phyloP scores from a whole-genome alignment of 2,888 invertebrate genomes.

The Drosophila rellima region DNA sequence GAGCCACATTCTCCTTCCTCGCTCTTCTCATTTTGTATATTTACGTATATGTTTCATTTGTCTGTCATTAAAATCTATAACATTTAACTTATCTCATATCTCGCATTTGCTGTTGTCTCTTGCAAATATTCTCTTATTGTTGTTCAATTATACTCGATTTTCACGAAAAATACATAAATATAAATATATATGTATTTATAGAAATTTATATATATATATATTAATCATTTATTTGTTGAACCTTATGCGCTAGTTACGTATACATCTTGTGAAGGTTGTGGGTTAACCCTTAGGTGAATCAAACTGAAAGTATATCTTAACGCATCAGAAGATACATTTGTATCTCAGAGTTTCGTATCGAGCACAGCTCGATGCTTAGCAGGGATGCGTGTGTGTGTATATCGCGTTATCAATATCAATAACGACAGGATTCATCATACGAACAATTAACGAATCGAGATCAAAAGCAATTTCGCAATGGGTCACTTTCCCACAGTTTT shows the following conservation, averaged over 20 bases:
- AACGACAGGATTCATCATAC: slow-evolving; percentile 44
- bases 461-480: slow-evolving; percentile 66
- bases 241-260: slow-evolving; percentile 85
- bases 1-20: slow-evolving; percentile 27
- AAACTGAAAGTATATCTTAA: slow-evolving; percentile 48
- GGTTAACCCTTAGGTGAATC: slow-evolving; percentile 61
- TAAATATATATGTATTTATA: slow-evolving; percentile 60
- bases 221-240: slow-evolving; percentile 61
- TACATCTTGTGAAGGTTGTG: slow-evolving; percentile 85
- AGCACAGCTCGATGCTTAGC: slow-evolving; percentile 67
- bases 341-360: slow-evolving; percentile 30
- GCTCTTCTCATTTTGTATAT: slow-evolving; percentile 36
- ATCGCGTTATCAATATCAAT: slow-evolving; percentile 27
- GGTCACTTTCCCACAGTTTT: slow-evolving; percentile 25
- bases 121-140: slow-evolving; percentile 71
- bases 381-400: slow-evolving; percentile 47
- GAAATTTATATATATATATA: slow-evolving; percentile 56
- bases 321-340: slow-evolving; percentile 19
- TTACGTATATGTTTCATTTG: slow-evolving; percentile 56
- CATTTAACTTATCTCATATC: slow-evolving; percentile 77
- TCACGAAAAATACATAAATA: slow-evolving; percentile 70
- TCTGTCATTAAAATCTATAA: slow-evolving; percentile 76
- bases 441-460: slow-evolving; percentile 76
- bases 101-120: slow-evolving; percentile 32
- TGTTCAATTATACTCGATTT: slow-evolving; percentile 59